These are phyloP conservation scores for Synodontis membranacea DNA, from an alignment of 2,113 vertebrate species.

Conservation along the genomic window DNA sequence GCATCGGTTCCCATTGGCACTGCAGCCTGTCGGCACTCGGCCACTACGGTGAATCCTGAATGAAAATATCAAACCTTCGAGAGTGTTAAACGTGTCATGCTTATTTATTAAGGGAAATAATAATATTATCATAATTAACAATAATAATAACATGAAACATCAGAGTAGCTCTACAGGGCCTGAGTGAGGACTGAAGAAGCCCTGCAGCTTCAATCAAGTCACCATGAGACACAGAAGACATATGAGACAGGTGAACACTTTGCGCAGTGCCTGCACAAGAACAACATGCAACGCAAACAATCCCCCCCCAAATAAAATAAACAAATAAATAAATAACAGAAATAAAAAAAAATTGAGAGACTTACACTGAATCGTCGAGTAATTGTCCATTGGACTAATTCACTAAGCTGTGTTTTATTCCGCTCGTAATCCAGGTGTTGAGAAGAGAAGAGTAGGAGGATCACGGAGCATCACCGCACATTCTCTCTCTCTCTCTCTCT, in stretches of 20 bases:
- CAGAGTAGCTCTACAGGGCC: neutral
- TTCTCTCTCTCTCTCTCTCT: neutral
- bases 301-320: neutral
- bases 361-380: slow-evolving; percentile 62
- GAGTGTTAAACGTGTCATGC: neutral
- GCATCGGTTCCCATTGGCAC: neutral
- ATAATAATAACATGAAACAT: neutral
- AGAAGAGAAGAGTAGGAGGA: slow-evolving; percentile 45
- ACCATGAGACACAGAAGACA: neutral
- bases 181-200: slow-evolving; percentile 12
- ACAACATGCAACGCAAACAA: neutral
- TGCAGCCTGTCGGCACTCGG: slow-evolving; percentile 13
- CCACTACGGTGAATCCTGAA: neutral
- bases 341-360: neutral
- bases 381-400: slow-evolving; percentile 61
- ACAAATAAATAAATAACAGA: neutral
- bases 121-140: too few species aligned
- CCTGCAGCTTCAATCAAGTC: slow-evolving; percentile 13
- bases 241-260: slow-evolving; percentile 27
- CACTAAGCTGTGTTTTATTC: slow-evolving; percentile 47
- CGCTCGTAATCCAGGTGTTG: slow-evolving; percentile 55
- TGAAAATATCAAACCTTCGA: neutral
- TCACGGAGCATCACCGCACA: slow-evolving; percentile 51
- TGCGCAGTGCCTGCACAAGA: slow-evolving; percentile 20
- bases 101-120: neutral